These are phyloP conservation scores for Buceros bicornis DNA, from an alignment of 2,797 vertebrate species.

Conservation along the genomic window DNA sequence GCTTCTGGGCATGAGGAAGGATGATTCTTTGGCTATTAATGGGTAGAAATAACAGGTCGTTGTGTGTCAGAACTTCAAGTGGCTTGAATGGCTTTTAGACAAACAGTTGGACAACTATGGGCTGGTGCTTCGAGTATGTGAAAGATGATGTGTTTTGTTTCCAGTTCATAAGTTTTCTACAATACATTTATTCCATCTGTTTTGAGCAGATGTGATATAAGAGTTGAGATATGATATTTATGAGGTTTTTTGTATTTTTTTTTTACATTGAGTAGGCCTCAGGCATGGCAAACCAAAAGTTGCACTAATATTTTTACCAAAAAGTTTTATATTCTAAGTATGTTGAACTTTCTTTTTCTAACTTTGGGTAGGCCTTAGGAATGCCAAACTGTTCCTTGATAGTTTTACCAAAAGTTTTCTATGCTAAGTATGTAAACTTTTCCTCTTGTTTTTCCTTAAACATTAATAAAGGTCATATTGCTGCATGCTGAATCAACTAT, in stretches of 20 bases:
- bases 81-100: neutral
- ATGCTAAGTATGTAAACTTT: neutral
- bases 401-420: neutral
- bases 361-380: neutral
- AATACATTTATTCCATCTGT: neutral
- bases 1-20: neutral
- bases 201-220: neutral
- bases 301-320: neutral
- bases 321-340: neutral
- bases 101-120: neutral
- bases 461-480: conserved; percentile 41
- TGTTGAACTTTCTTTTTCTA: neutral
- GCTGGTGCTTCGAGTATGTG: neutral
- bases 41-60: neutral
- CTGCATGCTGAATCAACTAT: conserved; percentile 49
- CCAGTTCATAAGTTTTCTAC: neutral
- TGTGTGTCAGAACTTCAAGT: neutral
- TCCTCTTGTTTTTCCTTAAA: neutral
- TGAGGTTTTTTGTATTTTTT: neutral
- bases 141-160: neutral
- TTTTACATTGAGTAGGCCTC: neutral
- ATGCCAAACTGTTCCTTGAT: neutral
- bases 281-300: neutral
- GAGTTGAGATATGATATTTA: neutral
- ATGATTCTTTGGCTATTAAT: neutral